Evolutionary conservation across 2,113 vertebrate species (phyloP).

Genomic region (Enhydra lutris): DNA sequence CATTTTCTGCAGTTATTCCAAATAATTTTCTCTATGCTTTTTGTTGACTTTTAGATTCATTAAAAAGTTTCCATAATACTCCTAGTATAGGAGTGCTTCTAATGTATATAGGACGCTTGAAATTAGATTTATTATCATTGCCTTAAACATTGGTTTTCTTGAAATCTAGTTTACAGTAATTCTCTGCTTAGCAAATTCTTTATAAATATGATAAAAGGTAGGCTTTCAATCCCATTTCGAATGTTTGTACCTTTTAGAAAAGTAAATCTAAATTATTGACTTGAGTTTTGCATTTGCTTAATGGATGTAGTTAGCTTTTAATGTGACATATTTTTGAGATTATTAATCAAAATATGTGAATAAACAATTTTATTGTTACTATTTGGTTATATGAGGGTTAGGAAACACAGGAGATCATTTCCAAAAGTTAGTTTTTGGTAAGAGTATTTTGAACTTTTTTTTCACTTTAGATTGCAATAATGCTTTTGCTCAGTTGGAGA

Average conservation of each 20-base stretch:
- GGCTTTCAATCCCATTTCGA: neutral
- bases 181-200: neutral
- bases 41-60: neutral
- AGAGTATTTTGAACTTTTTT: neutral
- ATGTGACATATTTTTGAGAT: neutral
- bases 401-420: constrained; percentile 11
- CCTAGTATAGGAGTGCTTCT: neutral
- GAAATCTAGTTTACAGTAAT: neutral
- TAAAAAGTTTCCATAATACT: neutral
- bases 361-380: neutral
- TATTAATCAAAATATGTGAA: neutral
- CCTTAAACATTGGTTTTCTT: neutral
- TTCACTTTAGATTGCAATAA: neutral
- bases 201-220: neutral
- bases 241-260: neutral
- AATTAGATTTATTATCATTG: neutral
- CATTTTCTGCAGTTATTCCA: neutral
- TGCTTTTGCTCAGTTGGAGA: neutral
- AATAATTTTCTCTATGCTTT: neutral
- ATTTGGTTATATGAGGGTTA: neutral
- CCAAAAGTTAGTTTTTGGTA: neutral
- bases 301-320: neutral
- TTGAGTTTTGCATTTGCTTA: neutral
- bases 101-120: neutral
- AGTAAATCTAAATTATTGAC: neutral